Conservation (phyloP, 2,888 invertebrate species). For the Busseola fusca region DNA sequence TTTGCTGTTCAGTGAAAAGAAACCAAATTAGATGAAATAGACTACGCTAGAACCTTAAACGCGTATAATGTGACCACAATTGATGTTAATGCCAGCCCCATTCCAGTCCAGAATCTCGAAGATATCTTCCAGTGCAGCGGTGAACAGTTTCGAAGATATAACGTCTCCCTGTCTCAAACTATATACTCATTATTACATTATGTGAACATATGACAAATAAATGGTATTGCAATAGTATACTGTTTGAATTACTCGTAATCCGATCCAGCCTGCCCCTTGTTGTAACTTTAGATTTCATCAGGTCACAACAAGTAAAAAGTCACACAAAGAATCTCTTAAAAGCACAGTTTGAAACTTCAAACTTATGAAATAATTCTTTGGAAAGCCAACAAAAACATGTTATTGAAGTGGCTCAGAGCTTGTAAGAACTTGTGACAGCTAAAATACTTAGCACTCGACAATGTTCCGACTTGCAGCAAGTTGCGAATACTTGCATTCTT, state of each 20-base stretch:
- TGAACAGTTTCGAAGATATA: too few species aligned
- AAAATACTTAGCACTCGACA: conserved; percentile 55
- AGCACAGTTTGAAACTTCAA: conserved; percentile 28
- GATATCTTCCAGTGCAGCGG: too few species aligned
- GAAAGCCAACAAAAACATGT: conserved; percentile 59
- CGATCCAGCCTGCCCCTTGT: too few species aligned
- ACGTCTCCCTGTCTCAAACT: too few species aligned
- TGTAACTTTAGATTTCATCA: neutral
- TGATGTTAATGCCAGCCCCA: too few species aligned
- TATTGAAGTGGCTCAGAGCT: conserved; percentile 54
- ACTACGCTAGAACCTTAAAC: too few species aligned
- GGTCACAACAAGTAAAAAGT: neutral
- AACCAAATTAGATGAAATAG: too few species aligned
- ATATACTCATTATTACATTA: neutral
- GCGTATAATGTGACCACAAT: too few species aligned
- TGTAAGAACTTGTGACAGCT: conserved; percentile 42
- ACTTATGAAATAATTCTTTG: conserved; percentile 55
- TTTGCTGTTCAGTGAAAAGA: too few species aligned
- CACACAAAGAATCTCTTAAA: conserved; percentile 22
- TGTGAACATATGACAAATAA: neutral
- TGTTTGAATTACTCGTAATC: neutral
- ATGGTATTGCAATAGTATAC: neutral
- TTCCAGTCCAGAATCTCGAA: too few species aligned
- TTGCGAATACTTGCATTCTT: conserved; percentile 30
- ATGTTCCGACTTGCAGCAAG: conserved; percentile 32